phyloP scores from a whole-genome alignment of 2,113 vertebrate genomes.

The Pomatorhinus ruficollis region DNA sequence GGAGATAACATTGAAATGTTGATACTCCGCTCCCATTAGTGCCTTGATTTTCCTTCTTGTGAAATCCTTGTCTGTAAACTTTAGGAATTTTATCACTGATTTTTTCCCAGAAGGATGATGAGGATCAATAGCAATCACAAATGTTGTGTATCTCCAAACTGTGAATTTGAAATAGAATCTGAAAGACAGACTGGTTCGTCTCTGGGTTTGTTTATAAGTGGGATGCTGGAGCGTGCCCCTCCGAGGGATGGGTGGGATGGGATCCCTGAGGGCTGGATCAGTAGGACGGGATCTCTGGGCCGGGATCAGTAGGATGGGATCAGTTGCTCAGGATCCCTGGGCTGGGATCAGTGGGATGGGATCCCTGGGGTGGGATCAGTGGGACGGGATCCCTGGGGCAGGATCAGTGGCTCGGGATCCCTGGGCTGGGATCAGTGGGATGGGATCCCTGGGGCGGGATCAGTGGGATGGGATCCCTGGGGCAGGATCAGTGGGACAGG shows the following conservation, averaged over 20 bases:
- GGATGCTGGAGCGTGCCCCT: neutral
- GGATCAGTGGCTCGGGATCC: neutral
- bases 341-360: accelerated
- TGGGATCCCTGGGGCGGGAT: neutral
- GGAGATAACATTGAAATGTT: neutral
- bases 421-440: neutral
- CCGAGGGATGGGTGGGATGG: accelerated
- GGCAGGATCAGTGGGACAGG: neutral
- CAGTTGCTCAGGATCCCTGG: no score
- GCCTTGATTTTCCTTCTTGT: neutral
- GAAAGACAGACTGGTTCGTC: accelerated
- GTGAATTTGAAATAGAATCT: neutral
- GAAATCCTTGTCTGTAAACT: neutral
- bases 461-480: neutral
- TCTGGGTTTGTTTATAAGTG: neutral
- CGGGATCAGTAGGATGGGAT: neutral
- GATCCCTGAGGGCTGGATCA: neutral
- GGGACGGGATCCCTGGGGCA: no score
- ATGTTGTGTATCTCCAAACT: neutral
- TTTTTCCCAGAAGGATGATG: neutral
- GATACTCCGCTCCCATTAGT: neutral
- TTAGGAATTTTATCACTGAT: neutral
- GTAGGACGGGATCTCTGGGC: neutral
- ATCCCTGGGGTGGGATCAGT: no score
- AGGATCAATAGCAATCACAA: neutral